Base-by-base conservation (phyloP, 2,888 invertebrate genomes). In the Melinaea marsaeus region DNA sequence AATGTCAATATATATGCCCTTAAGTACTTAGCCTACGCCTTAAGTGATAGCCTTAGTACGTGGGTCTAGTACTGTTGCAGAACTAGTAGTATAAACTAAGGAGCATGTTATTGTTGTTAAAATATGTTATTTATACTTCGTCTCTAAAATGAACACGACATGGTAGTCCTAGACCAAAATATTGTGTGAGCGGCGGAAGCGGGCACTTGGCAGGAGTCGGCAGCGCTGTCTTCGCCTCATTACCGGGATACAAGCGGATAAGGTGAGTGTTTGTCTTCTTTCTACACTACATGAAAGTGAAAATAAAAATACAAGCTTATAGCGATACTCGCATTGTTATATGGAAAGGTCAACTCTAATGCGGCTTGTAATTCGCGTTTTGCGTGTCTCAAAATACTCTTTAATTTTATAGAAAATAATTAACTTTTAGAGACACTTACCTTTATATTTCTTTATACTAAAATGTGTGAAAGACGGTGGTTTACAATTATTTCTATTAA, bases 201-300 rank as follows among this genome's bases (percentile, higher is more conserved):
- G 63, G 62, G 62, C 64, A 72, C 69, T 72, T 71, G 69, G 47
- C 64, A 63, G 66, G 67, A 67, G 61, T 32, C 47, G 60, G 63
- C 60, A 51, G 58, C 61, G 70, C 71, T 71, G 72, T 69, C 70
- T 67, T 59, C 72, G 65, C 67, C 68, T 71, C 67, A 66, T 70
- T 69, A 69, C 62, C 68, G 67, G 61, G 46, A 11, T 57, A 32
- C 64, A 51, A 48, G 64, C 22, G 61, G 37, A 57, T 59, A 61
- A 64, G 66, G 70, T 66, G 64, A 71, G 70, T 61, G 62, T 61
- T 55, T 57, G 58, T 65, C 46, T 57, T 32, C 51, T 32, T 7
- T 7, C 5, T 51, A 4, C 3, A 6, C 9, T 32, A 51, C 7
- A 9, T 22, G 9, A 51, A 32, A 32, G 7, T 51, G 11, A 32